These are phyloP conservation scores for Phrynocephalus guinanensis DNA, from an alignment of 2,797 vertebrate genomes.

Conservation along the genomic window DNA sequence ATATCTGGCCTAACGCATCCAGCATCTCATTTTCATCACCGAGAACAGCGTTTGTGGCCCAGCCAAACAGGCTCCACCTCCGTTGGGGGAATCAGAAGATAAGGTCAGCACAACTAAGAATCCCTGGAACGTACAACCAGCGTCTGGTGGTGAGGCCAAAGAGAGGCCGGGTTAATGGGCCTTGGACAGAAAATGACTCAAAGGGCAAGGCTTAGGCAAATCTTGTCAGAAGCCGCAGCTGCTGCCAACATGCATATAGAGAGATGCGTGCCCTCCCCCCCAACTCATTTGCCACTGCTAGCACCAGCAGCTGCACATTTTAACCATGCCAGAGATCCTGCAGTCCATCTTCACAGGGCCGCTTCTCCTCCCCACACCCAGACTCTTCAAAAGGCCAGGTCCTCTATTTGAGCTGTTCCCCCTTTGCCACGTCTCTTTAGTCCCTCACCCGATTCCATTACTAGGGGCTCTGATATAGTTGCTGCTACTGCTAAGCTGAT, in stretches of 20 bases:
- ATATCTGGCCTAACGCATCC: background rate
- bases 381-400: background rate
- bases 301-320: background rate
- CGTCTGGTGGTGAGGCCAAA: background rate
- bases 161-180: background rate
- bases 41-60: background rate
- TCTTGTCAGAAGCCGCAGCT: background rate
- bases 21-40: background rate
- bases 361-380: too few relatives aligned
- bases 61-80: too few relatives aligned
- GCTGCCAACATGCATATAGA: too few relatives aligned
- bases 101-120: background rate
- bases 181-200: background rate
- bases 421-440: too few relatives aligned
- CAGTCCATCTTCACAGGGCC: background rate
- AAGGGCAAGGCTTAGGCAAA: background rate
- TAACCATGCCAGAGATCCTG: background rate
- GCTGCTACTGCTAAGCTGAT: background rate
- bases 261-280: too few relatives aligned
- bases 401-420: background rate
- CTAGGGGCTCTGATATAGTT: background rate
- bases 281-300: background rate
- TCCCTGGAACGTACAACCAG: background rate
- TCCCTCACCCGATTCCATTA: background rate
- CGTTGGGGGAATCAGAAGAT: background rate